A percentile compares a stretch with the other conserved stretches of the same genome.
These are phyloP conservation scores for Corythornis cristatus DNA, from an alignment of 2,113 vertebrate species.

Conservation along the genomic window DNA sequence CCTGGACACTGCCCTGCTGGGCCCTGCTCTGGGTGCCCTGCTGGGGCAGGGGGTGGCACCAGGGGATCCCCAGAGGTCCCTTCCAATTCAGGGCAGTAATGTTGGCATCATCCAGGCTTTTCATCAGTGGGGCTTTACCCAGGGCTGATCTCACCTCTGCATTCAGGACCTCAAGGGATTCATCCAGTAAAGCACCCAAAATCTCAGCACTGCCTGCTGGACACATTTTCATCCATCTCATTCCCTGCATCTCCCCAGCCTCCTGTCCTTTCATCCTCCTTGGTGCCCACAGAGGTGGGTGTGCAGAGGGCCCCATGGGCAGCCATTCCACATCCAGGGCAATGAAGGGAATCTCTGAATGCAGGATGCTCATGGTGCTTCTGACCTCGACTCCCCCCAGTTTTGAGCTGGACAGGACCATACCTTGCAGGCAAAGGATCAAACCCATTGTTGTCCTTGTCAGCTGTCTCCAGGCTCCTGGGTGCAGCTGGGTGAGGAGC, in stretches of 20 bases:
- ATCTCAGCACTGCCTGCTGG: background rate
- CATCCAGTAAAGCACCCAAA: fast-evolving
- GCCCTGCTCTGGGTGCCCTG: no score
- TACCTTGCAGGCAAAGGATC: slow-evolving; percentile 31
- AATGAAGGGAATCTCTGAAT: background rate
- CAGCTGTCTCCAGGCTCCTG: slow-evolving; percentile 24
- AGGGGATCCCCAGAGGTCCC: no score
- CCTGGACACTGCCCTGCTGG: no score
- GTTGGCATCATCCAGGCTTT: background rate
- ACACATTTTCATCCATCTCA: background rate
- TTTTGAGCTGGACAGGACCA: fast-evolving
- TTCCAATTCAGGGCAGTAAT: background rate
- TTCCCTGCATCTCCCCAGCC: background rate
- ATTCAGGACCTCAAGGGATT: fast-evolving
- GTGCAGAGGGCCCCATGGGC: fast-evolving
- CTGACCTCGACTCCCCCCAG: background rate
- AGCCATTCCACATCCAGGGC: background rate
- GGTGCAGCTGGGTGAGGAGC: slow-evolving; percentile 25
- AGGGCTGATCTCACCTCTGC: background rate
- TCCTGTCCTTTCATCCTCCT: background rate
- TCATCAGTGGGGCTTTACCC: background rate
- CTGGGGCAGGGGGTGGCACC: no score
- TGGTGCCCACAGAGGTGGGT: background rate
- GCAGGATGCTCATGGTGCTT: background rate
- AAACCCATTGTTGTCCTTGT: slow-evolving; percentile 6